Conservation (phyloP, 2,888 invertebrate species). For the Lycaena phlaeas region DNA sequence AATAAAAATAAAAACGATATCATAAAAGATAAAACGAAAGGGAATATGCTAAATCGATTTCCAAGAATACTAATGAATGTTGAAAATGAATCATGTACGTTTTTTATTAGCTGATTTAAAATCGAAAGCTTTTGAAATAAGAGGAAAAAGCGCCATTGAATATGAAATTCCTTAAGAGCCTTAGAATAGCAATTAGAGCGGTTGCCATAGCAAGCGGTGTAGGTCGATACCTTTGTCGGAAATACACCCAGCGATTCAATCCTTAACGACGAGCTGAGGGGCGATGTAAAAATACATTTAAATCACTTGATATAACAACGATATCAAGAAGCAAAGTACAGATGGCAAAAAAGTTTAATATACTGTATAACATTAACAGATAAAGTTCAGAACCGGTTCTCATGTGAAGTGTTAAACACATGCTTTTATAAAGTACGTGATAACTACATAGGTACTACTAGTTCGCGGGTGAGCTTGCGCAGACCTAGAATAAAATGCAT, state of each 20-base stretch:
- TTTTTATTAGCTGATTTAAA: slow-evolving; percentile 6
- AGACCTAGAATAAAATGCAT: no score
- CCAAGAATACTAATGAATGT: slow-evolving; percentile 1
- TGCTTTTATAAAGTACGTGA: no score
- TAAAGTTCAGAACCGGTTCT: no score
- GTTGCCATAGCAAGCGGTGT: slow-evolving; percentile 11
- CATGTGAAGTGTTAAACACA: no score
- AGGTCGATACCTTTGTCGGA: neutral
- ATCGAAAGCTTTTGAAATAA: slow-evolving; percentile 9
- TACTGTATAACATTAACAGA: no score
- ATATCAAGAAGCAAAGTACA: neutral
- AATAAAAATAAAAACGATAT: no score
- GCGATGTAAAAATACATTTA: slow-evolving; percentile 5
- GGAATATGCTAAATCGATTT: neutral
- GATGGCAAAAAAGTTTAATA: neutral
- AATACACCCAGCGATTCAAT: slow-evolving; percentile 2
- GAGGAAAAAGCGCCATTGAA: slow-evolving; percentile 13
- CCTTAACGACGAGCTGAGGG: neutral
- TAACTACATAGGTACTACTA: no score
- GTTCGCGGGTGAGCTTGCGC: no score
- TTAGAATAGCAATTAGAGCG: slow-evolving; percentile 17
- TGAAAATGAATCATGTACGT: slow-evolving; percentile 5
- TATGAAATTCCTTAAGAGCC: slow-evolving; percentile 15
- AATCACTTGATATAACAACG: neutral
- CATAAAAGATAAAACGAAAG: no score